Evolutionary conservation across 1,140 invertebrate species (phyloP).

Genomic region (Macrotrachela quadricornifera): DNA sequence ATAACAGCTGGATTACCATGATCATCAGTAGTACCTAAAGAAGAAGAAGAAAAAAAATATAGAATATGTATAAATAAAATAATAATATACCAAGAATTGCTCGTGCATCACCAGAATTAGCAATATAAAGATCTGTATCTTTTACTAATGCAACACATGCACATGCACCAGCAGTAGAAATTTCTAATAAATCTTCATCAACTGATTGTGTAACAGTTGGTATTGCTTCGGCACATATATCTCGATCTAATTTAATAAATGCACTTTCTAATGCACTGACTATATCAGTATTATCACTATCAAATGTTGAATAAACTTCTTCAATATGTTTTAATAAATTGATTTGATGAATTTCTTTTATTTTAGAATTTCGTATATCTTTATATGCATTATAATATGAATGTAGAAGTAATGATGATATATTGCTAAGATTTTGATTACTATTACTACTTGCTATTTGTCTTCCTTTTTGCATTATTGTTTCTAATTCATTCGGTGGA

Average conservation of each 20-base stretch:
- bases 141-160: slow-evolving; percentile 59
- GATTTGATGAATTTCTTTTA: not conserved
- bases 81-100: slow-evolving; percentile 50
- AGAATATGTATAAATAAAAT: not conserved
- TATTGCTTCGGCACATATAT: slow-evolving; percentile 51
- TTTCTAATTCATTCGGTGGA: slow-evolving; percentile 19
- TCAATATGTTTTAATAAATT: too few species aligned
- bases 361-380: not conserved
- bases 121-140: slow-evolving; percentile 61
- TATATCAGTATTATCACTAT: too few species aligned
- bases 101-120: slow-evolving; percentile 68
- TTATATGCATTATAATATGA: too few species aligned
- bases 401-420: too few species aligned
- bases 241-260: slow-evolving; percentile 54
- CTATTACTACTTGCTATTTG: too few species aligned
- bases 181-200: slow-evolving; percentile 40
- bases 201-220: slow-evolving; percentile 9
- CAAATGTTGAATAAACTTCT: too few species aligned
- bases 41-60: not conserved
- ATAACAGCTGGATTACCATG: too few species aligned
- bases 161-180: slow-evolving; percentile 65
- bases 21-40: too few species aligned
- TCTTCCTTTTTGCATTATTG: not conserved
- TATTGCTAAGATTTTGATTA: slow-evolving; percentile 36
- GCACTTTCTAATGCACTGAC: slow-evolving; percentile 22